Conservation (phyloP, 2,797 vertebrate genomes). For the Gymnopithys bicolor region DNA sequence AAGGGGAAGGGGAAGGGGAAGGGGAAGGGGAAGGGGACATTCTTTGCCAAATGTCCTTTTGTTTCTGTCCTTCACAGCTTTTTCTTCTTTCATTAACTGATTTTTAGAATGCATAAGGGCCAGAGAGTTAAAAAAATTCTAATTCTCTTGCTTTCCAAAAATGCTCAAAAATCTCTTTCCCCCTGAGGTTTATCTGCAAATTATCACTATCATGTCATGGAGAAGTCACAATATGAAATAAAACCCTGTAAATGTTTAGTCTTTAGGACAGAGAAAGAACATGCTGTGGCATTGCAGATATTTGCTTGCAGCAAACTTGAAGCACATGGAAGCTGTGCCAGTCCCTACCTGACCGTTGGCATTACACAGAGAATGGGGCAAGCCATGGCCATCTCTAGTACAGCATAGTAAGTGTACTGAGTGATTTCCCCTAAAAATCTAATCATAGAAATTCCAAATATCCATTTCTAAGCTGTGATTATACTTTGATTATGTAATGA, state of each 20-base stretch:
- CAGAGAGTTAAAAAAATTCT: not conserved
- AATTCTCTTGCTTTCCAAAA: not conserved
- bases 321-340: not conserved
- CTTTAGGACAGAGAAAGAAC: not conserved
- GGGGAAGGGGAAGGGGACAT: not conserved
- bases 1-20: too few relatives aligned
- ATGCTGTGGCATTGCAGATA: not conserved
- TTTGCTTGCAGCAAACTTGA: not conserved
- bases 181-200: not conserved
- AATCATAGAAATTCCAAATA: not conserved
- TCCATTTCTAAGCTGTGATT: not conserved
- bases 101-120: not conserved
- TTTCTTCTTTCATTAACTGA: not conserved
- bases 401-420: not conserved
- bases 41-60: not conserved
- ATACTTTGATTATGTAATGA: constrained; percentile 22
- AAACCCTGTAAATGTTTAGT: not conserved
- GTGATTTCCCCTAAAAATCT: not conserved
- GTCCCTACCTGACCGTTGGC: not conserved
- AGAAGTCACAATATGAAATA: not conserved
- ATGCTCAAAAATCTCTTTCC: not conserved
- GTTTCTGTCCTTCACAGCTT: not conserved
- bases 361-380: not conserved
- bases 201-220: not conserved
- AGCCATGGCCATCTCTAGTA: not conserved